Evolutionary conservation across 2,113 vertebrate species (phyloP), one percentile per base, ranked within the genome.

Genomic region (Crypturellus undulatus): DNA sequence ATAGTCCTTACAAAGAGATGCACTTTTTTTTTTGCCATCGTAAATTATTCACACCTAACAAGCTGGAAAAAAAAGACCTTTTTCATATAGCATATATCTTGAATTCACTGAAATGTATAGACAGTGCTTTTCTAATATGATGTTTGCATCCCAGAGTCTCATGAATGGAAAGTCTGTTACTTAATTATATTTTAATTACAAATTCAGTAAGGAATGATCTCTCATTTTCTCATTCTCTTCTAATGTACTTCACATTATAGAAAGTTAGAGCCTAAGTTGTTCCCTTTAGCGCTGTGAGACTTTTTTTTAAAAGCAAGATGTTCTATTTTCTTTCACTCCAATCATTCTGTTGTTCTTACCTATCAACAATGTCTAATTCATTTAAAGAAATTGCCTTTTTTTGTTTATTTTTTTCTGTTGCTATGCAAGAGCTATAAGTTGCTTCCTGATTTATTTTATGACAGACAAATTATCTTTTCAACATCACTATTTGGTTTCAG

Each of bases 41-140:
- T 86, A 91, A 95, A 96, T 95, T 92, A 96, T 97, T 97, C 94
- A 93, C 6, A 73, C 52, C 34, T 90, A 81, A 67, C 51, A 80
- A 96, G 30, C 58, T 80, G 70, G 28, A 58, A 49, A 34, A 77
- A 89, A 82, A 96, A 82, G 26, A 30, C 30, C 6, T 90, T 96
- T 96, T 79, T 87, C 84, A 59, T 65, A 51, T 1, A 96, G 77
- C 63, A 70, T 15, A 78, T 45, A 84, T 84, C 64, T 96, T 49
- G 92, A 90, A 91, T 93, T 86, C 70, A 67, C 34, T 89, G 78
- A 87, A 96, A 85, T 12, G 3, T 38, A 83, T 7, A 87, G 49
- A 51, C 12, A 68, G 28, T 38, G 14, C 2, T 52, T 87, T 87
- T 72, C 71, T 67, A 56, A 77, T 22, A 28, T 73, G 81, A 93